phyloP scores from a whole-genome alignment of 1,140 invertebrate species.

The Contarinia nasturtii region DNA sequence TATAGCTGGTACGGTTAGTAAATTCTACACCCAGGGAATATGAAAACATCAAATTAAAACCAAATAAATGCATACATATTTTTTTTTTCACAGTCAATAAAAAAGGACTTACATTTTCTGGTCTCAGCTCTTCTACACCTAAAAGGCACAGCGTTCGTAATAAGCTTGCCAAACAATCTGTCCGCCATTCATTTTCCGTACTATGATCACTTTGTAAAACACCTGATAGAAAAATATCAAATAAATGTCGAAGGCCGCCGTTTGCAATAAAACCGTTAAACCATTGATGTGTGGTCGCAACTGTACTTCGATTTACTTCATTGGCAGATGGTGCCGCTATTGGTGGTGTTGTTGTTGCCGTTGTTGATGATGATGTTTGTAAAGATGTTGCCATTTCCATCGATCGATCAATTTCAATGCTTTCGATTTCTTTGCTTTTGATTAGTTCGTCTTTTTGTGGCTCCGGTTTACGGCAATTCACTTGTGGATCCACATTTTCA shows the following conservation, averaged over 20 bases:
- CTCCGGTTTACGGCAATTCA: not conserved
- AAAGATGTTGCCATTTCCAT: slow-evolving; percentile 2
- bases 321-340: not conserved
- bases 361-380: too few relatives aligned
- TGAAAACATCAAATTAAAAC: too few relatives aligned
- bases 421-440: not conserved
- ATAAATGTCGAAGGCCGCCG: slow-evolving; percentile 69
- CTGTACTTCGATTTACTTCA: not conserved
- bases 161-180: slow-evolving; percentile 77
- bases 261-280: slow-evolving; percentile 63
- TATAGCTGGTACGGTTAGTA: slow-evolving; percentile 37
- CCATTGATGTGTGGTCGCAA: slow-evolving; percentile 29
- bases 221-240: slow-evolving; percentile 80
- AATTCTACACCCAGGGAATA: slow-evolving; percentile 3
- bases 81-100: too few relatives aligned
- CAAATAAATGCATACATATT: too few relatives aligned
- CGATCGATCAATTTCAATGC: not conserved
- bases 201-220: slow-evolving; percentile 39
- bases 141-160: slow-evolving; percentile 59
- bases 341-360: too few relatives aligned
- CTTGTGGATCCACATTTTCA: not conserved
- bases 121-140: slow-evolving; percentile 43
- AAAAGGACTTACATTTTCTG: slow-evolving; percentile 41
- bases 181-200: slow-evolving; percentile 68
- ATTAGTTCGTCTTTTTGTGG: slow-evolving; percentile 3